phyloP scores from a whole-genome alignment of 1,140 invertebrate species.

The Scaptomyza hsui region DNA sequence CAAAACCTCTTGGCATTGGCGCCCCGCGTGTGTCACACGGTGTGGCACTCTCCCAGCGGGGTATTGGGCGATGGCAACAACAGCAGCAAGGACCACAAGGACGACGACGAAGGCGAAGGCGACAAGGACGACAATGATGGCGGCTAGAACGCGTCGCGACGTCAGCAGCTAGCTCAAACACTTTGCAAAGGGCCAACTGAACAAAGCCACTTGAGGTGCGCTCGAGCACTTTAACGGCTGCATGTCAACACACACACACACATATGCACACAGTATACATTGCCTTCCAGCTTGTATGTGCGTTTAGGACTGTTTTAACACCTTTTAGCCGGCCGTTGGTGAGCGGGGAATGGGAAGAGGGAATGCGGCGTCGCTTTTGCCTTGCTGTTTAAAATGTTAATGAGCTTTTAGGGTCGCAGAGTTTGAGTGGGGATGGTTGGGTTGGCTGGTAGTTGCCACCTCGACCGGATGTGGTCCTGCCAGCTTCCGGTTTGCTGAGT shows the following conservation, averaged over 20 bases:
- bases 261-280: constrained; percentile 26
- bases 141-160: constrained; percentile 18
- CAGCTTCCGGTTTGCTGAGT: constrained; percentile 78
- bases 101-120: constrained; percentile 13
- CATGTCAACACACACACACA: constrained; percentile 68
- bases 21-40: constrained; percentile 7
- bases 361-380: constrained; percentile 62
- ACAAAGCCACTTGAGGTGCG: constrained; percentile 82
- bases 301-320: constrained; percentile 80
- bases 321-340: constrained; percentile 50
- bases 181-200: constrained; percentile 78
- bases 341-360: constrained; percentile 2
- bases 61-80: constrained; percentile 10
- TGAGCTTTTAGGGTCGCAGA: constrained; percentile 74
- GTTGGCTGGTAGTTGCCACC: constrained; percentile 10
- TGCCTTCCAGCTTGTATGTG: constrained; percentile 31
- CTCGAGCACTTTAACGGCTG: constrained; percentile 79
- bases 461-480: constrained; percentile 72
- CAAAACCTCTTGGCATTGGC: constrained; percentile 16
- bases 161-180: constrained; percentile 65
- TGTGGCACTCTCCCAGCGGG: constrained; percentile 16
- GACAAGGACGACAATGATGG: constrained; percentile 21
- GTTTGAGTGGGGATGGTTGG: constrained; percentile 21
- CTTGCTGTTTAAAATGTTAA: constrained; percentile 82
- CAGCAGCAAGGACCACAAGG: constrained; percentile 22